Conservation (phyloP, 2,888 invertebrate species). For the Operophtera brumata region DNA sequence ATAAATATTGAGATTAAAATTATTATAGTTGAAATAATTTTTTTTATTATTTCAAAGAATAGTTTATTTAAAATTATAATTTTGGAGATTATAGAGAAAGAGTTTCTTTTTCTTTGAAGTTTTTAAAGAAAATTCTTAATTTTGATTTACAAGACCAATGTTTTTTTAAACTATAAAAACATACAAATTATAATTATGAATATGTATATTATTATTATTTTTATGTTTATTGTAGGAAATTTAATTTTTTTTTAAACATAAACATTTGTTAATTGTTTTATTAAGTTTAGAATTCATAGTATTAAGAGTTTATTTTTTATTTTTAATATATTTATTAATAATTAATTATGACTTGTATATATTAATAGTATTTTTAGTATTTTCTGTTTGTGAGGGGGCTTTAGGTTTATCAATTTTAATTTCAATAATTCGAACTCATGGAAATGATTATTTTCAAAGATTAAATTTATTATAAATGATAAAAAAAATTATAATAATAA, state of each 20-base stretch:
- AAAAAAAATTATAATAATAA: constrained; percentile 74
- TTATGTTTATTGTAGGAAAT: constrained; percentile 75
- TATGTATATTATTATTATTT: constrained; percentile 62
- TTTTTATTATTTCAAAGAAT: constrained; percentile 76
- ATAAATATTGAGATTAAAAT: constrained; percentile 54
- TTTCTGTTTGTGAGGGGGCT: constrained; percentile 84
- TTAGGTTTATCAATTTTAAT: constrained; percentile 83
- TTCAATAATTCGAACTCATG: constrained; percentile 81
- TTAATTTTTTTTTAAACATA: constrained; percentile 79
- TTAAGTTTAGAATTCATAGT: constrained; percentile 83
- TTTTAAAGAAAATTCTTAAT: constrained; percentile 78
- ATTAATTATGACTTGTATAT: constrained; percentile 77
- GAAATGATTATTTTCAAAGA: constrained; percentile 83
- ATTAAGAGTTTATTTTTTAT: constrained; percentile 76
- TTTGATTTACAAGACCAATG: constrained; percentile 86
- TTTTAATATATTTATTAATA: constrained; percentile 69
- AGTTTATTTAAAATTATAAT: constrained; percentile 85
- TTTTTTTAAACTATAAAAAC: constrained; percentile 85
- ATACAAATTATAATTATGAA: constrained; percentile 70
- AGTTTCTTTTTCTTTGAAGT: constrained; percentile 81
- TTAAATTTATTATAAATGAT: constrained; percentile 81
- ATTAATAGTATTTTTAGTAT: constrained; percentile 81
- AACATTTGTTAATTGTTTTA: constrained; percentile 81
- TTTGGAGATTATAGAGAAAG: constrained; percentile 85
- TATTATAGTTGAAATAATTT: constrained; percentile 60